phyloP scores from a whole-genome alignment of 92 coral and sea anemone species.

The Phenganax stokvisi region DNA sequence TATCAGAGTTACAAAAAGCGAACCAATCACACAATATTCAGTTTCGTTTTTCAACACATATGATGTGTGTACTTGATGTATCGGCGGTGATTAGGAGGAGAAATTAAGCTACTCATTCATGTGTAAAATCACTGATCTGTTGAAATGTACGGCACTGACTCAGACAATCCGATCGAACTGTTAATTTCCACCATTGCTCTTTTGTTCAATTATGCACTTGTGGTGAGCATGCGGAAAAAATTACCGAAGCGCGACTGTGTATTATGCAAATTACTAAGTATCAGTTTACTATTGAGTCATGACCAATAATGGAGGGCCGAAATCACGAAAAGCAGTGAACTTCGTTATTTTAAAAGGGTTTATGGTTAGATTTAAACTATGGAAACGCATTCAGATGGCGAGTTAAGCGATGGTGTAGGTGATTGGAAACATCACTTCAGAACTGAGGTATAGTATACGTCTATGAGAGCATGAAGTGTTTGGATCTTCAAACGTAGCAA shows the following conservation, averaged over 20 bases:
- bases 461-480: neutral
- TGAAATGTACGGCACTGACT: no score
- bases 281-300: slow-evolving; percentile 2
- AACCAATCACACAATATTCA: no score
- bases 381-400: neutral
- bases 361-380: neutral
- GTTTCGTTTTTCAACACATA: no score
- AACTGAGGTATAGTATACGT: slow-evolving; percentile 7
- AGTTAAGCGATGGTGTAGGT: slow-evolving; percentile 31
- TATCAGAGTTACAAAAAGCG: no score
- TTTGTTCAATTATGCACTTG: slow-evolving; percentile 5
- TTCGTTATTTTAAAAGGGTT: neutral
- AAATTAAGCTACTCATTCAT: no score
- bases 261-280: neutral
- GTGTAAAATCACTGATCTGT: no score
- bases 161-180: no score
- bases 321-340: neutral
- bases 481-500: neutral
- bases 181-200: neutral
- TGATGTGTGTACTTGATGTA: no score
- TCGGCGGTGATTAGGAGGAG: no score
- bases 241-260: neutral
- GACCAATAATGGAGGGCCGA: neutral
- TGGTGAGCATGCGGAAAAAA: slow-evolving; percentile 2
- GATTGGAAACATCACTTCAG: slow-evolving; percentile 30